phyloP scores from a whole-genome alignment of 2,113 vertebrate genomes.

The Scatophagus argus region DNA sequence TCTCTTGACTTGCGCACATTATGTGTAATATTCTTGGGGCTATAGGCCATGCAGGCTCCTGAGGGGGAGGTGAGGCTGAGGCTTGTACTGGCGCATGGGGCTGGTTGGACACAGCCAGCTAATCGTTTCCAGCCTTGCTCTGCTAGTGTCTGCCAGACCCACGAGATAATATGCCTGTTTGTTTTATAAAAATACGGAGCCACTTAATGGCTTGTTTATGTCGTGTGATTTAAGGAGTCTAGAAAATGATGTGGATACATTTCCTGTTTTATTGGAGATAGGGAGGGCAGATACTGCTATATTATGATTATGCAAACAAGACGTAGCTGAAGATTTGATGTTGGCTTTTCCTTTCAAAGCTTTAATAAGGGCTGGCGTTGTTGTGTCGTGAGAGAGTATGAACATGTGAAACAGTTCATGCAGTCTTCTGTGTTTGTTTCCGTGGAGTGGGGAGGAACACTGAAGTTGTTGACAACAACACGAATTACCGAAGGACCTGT shows the following conservation, averaged over 20 bases:
- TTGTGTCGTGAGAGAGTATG: not conserved
- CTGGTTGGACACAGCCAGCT: conserved; percentile 49
- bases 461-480: conserved; percentile 70
- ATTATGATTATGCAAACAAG: conserved; percentile 5
- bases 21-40: conserved; percentile 14
- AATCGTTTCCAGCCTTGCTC: conserved; percentile 70
- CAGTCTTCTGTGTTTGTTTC: not conserved
- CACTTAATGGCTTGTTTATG: conserved; percentile 60
- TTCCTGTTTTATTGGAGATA: conserved; percentile 27
- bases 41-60: conserved; percentile 13
- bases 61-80: conserved; percentile 8
- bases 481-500: conserved; percentile 49
- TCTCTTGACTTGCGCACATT: conserved; percentile 55
- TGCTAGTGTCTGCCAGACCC: conserved; percentile 42
- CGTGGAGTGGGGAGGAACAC: conserved; percentile 1
- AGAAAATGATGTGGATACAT: conserved; percentile 16
- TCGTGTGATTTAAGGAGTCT: conserved; percentile 33
- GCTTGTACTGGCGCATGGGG: conserved; percentile 62
- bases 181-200: conserved; percentile 54
- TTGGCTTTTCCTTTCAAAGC: not conserved
- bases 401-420: not conserved
- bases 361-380: not conserved
- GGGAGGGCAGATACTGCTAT: not conserved
- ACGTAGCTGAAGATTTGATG: not conserved
- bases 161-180: conserved; percentile 59